Conservation (phyloP, 2,113 vertebrate genomes). For the Aviceda subcristata region DNA sequence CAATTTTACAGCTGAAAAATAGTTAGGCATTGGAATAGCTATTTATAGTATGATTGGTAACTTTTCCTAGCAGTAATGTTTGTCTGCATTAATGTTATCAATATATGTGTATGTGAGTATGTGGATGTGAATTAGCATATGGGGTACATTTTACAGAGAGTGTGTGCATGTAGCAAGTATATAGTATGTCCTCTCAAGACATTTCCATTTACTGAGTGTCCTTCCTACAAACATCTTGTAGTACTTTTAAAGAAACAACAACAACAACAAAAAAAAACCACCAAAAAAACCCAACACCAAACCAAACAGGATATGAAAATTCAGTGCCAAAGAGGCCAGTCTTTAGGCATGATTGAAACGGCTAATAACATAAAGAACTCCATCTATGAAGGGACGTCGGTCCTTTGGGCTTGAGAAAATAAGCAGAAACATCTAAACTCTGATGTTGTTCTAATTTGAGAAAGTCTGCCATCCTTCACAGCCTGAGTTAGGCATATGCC, state of each 20-base stretch:
- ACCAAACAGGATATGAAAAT: slow-evolving; percentile 75
- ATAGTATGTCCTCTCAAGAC: neutral
- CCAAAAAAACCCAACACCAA: neutral
- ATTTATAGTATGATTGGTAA: slow-evolving; percentile 5
- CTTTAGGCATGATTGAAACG: slow-evolving; percentile 65
- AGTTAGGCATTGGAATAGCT: neutral
- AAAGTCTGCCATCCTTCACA: neutral
- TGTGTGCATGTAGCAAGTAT: neutral
- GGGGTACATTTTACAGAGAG: neutral
- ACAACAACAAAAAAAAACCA: neutral
- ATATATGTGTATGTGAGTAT: neutral
- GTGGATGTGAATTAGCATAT: neutral
- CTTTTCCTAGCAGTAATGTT: slow-evolving; percentile 25
- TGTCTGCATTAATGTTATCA: slow-evolving; percentile 19
- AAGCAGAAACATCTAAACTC: slow-evolving; percentile 39
- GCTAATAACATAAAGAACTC: slow-evolving; percentile 64
- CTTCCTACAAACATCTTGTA: slow-evolving; percentile 69
- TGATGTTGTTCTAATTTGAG: slow-evolving; percentile 46
- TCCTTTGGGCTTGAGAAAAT: slow-evolving; percentile 59
- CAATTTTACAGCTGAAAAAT: slow-evolving; percentile 23
- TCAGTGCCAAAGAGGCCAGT: slow-evolving; percentile 64
- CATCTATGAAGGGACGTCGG: slow-evolving; percentile 60
- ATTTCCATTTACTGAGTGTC: slow-evolving; percentile 52
- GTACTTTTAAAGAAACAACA: slow-evolving; percentile 57
- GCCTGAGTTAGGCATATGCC: neutral